phyloP scores from a whole-genome alignment of 1,140 invertebrate genomes.

The Cherax quadricarinatus region DNA sequence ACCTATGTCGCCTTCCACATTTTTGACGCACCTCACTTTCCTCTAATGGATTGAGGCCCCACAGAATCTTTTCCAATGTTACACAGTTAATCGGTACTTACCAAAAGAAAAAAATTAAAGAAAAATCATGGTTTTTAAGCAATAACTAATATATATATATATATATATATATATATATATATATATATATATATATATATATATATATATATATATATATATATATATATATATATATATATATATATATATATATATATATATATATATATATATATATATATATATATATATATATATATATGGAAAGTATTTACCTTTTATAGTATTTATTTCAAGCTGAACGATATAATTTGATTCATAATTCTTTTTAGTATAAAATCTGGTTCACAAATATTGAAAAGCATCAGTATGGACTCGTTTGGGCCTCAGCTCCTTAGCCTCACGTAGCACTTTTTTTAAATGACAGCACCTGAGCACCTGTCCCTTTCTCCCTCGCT shows the following conservation, averaged over 20 bases:
- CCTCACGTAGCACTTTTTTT: neutral
- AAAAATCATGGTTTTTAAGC: too few relatives aligned
- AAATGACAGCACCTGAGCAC: slow-evolving; percentile 5
- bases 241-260: too few relatives aligned
- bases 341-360: neutral
- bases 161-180: too few relatives aligned
- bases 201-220: too few relatives aligned
- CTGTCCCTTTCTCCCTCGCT: neutral
- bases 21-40: slow-evolving; percentile 43
- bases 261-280: too few relatives aligned
- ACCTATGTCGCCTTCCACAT: slow-evolving; percentile 29
- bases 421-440: slow-evolving; percentile 21
- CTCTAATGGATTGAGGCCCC: slow-evolving; percentile 4
- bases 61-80: neutral
- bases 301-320: too few relatives aligned
- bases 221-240: too few relatives aligned
- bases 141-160: too few relatives aligned
- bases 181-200: too few relatives aligned
- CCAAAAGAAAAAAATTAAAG: too few relatives aligned
- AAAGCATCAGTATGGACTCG: neutral
- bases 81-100: too few relatives aligned
- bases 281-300: too few relatives aligned
- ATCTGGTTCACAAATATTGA: neutral
- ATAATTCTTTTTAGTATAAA: neutral
- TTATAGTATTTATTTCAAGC: neutral